A percentile compares a stretch with the other conserved stretches of the same genome.
These are phyloP conservation scores for Procambarus clarkii DNA, from an alignment of 1,140 invertebrate species.

Conservation along the genomic window DNA sequence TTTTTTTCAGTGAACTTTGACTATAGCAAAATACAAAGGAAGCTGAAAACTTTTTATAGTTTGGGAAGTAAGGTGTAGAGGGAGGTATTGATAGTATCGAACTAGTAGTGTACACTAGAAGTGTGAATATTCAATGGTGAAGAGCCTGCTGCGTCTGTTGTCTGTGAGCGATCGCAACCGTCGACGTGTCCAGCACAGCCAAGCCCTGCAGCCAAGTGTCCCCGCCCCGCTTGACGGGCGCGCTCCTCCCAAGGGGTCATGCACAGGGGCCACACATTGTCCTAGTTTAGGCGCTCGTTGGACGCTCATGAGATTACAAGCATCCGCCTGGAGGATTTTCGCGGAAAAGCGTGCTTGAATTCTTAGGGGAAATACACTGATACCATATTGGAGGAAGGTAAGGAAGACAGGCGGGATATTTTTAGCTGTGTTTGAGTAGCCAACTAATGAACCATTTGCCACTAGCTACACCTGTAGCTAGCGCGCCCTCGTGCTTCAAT, in stretches of 20 bases:
- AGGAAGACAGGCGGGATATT: no score
- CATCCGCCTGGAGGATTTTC: slow-evolving; percentile 5
- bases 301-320: slow-evolving; percentile 21
- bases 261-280: neutral
- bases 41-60: no score
- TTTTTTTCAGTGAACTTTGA: no score
- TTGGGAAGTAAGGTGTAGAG: no score
- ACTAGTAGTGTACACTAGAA: neutral
- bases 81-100: no score
- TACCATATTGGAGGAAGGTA: no score
- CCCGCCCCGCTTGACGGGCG: neutral
- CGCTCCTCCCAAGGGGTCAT: no score
- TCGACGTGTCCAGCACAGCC: neutral
- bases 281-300: slow-evolving; percentile 37
- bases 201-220: neutral
- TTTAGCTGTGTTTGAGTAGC: no score
- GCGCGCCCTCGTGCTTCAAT: no score
- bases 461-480: no score
- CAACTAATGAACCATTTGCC: no score
- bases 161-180: slow-evolving; percentile 22
- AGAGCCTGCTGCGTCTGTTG: slow-evolving; percentile 7
- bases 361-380: neutral
- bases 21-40: no score
- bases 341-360: neutral
- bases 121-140: slow-evolving; percentile 9